Conservation (phyloP, 2,113 vertebrate genomes). For the Zeus faber region DNA sequence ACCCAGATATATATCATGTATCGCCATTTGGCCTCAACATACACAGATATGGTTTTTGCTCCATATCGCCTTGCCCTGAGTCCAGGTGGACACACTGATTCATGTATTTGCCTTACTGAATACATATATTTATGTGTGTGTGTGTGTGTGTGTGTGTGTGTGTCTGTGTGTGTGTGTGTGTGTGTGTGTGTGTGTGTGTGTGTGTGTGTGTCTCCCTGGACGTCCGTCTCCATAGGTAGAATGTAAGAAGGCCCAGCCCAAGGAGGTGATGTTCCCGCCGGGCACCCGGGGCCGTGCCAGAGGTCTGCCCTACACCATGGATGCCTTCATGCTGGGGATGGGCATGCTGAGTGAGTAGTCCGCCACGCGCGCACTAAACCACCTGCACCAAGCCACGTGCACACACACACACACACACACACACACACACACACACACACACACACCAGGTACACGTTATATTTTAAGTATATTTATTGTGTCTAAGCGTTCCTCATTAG, state of each 20-base stretch:
- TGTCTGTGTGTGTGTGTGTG: constrained; percentile 5
- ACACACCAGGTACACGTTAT: not conserved
- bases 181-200: constrained; percentile 17
- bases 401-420: not conserved
- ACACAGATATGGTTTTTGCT: no score
- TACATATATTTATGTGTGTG: constrained; percentile 31
- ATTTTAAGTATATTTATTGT: no score
- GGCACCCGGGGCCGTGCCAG: constrained; percentile 92
- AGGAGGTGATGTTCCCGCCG: constrained; percentile 98
- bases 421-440: constrained; percentile 1
- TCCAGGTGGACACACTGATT: no score
- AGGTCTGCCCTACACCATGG: constrained; percentile 96
- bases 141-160: constrained; percentile 16
- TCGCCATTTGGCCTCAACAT: no score
- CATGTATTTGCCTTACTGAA: no score
- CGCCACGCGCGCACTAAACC: not conserved
- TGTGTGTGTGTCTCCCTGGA: constrained; percentile 41
- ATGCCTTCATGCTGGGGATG: constrained; percentile 98
- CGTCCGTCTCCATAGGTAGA: constrained; percentile 90
- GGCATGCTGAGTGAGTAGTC: constrained; percentile 95
- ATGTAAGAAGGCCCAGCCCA: constrained; percentile 99
- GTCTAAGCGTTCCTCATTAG: no score
- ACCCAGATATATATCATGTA: no score
- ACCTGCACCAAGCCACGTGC: not conserved
- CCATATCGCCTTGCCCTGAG: no score